Conservation (phyloP, 2,113 vertebrate genomes). For the Poicephalus gulielmi region DNA sequence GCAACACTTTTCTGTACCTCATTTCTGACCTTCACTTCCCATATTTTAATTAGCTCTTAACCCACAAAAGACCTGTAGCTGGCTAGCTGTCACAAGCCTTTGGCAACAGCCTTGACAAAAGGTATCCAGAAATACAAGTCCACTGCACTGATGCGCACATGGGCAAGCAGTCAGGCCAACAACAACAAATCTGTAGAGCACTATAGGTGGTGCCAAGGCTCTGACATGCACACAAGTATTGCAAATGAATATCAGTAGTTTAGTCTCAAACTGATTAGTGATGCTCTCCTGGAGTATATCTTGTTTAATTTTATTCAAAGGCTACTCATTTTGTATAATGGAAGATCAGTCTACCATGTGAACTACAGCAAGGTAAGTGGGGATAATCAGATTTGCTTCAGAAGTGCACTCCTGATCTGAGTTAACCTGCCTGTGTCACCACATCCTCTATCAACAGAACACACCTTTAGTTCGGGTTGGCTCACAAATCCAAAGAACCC, state of each 20-base stretch:
- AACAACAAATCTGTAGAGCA: not conserved
- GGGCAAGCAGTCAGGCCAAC: not conserved
- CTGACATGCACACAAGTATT: not conserved
- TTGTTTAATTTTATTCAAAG: not conserved
- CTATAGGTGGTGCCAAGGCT: not conserved
- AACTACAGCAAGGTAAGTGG: not conserved
- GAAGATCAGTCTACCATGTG: not conserved
- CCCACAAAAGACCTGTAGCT: not conserved
- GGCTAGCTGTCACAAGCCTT: not conserved
- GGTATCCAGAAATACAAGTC: not conserved
- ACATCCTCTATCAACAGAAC: not conserved
- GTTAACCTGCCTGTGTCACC: not conserved
- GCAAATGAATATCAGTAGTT: not conserved
- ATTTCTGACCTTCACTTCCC: not conserved
- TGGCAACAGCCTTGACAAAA: not conserved
- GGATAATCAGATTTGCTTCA: not conserved
- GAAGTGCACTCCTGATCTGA: not conserved
- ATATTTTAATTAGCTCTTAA: not conserved
- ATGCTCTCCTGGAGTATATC: not conserved
- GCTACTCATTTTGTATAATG: not conserved
- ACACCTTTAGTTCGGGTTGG: not conserved
- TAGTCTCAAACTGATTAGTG: not conserved
- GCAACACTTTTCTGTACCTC: not conserved
- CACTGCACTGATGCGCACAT: fast-evolving
- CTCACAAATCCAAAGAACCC: not conserved